Evolutionary conservation across 2,797 vertebrate species (phyloP).

Genomic region (Etheostoma perlongum): DNA sequence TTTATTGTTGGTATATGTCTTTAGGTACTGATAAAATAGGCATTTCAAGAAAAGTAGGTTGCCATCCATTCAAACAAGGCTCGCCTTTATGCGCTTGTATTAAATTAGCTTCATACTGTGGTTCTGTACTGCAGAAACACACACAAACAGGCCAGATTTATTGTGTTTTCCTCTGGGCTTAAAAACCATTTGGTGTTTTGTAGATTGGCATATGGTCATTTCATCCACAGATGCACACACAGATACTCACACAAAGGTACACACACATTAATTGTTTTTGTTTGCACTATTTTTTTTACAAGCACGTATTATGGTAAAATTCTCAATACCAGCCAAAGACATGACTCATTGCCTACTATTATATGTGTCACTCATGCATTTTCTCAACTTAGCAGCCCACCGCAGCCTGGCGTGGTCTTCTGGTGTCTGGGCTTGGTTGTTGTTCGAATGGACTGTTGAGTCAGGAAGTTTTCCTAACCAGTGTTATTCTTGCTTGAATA

Average conservation of each 20-base stretch:
- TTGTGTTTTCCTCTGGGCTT: constrained; percentile 17
- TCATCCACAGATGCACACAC: constrained; percentile 31
- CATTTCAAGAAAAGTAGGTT: constrained; percentile 17
- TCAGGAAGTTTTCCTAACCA: constrained; percentile 65
- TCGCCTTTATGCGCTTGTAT: not conserved
- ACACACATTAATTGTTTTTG: constrained; percentile 17
- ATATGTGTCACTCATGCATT: constrained; percentile 50
- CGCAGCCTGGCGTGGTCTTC: constrained; percentile 20
- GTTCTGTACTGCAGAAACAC: not conserved
- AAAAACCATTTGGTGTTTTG: constrained; percentile 36
- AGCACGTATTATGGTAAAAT: constrained; percentile 9
- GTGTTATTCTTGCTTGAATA: constrained; percentile 56
- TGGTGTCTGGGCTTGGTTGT: constrained; percentile 39
- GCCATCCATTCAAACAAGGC: not conserved
- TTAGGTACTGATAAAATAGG: not conserved
- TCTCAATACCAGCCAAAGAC: constrained; percentile 16
- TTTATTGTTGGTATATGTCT: not conserved
- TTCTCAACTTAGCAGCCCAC: constrained; percentile 29
- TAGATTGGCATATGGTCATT: constrained; percentile 29
- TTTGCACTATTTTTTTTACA: not conserved
- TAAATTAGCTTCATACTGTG: constrained; percentile 4
- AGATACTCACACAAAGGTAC: constrained; percentile 17
- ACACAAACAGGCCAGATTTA: constrained; percentile 9
- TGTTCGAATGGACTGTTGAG: constrained; percentile 67
- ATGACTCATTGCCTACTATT: constrained; percentile 63